phyloP scores from a whole-genome alignment of 2,888 invertebrate species.

The Apeira syringaria region DNA sequence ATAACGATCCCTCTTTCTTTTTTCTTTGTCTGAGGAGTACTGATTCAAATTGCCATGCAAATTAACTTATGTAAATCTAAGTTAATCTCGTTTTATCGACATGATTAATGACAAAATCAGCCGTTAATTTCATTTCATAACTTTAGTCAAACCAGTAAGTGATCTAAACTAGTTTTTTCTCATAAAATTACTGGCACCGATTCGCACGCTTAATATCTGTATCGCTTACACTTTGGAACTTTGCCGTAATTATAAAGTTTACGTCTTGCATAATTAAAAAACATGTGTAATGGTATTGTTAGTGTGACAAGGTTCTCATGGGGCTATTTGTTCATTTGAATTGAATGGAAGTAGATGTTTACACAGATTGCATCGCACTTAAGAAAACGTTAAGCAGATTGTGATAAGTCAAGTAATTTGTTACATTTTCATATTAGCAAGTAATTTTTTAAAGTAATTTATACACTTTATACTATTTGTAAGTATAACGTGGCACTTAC shows the following conservation, averaged over 20 bases:
- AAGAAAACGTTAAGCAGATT: neutral
- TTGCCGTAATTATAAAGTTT: neutral
- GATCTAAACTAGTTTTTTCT: slow-evolving; percentile 21
- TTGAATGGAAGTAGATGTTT: neutral
- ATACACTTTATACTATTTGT: no score
- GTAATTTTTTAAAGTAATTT: no score
- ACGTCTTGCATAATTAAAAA: neutral
- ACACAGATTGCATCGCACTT: no score
- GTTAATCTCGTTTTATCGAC: slow-evolving; percentile 7
- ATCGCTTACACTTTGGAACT: neutral
- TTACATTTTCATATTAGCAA: neutral
- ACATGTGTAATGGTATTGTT: neutral
- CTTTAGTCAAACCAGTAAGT: neutral
- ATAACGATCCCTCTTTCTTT: no score
- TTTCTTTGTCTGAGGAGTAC: no score
- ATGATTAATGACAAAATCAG: slow-evolving; percentile 10
- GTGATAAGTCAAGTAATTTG: neutral
- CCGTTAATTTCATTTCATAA: slow-evolving; percentile 14
- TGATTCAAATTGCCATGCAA: no score
- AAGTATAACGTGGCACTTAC: no score
- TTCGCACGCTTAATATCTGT: slow-evolving; percentile 12
- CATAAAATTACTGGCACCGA: slow-evolving; percentile 10
- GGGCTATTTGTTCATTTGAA: neutral
- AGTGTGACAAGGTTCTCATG: neutral
- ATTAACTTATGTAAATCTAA: slow-evolving; percentile 7